A percentile compares a stretch with the other conserved stretches of the same genome.
Evolutionary conservation across 2,113 vertebrate species (phyloP).

Genomic region (Gnathonemus longibarbis): DNA sequence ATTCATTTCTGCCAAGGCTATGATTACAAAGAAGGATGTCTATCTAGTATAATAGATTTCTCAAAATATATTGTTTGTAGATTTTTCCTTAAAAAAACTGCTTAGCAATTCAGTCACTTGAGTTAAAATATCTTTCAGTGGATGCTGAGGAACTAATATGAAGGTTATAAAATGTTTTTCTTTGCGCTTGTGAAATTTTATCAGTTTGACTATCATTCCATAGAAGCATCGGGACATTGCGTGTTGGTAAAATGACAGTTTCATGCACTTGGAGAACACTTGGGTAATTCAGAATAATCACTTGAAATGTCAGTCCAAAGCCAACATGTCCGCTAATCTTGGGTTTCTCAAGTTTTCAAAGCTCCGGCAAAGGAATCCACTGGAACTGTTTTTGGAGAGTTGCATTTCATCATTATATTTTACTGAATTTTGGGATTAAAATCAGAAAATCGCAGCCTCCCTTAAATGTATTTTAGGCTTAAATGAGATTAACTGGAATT

Average conservation of each 20-base stretch:
- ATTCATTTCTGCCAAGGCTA: background rate
- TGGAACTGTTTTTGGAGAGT: background rate
- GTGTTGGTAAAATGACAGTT: slow-evolving; percentile 4
- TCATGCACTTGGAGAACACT: background rate
- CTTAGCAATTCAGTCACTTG: background rate
- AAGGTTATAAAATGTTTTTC: background rate
- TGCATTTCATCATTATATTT: slow-evolving; percentile 4
- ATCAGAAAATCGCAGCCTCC: background rate
- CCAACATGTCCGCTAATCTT: slow-evolving; percentile 31
- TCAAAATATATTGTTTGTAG: background rate
- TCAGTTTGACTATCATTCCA: background rate
- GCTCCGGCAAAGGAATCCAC: slow-evolving; percentile 28
- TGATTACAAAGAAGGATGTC: background rate
- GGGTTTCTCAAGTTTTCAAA: slow-evolving; percentile 34
- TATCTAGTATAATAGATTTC: background rate
- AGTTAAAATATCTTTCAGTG: background rate
- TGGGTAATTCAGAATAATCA: slow-evolving; percentile 15
- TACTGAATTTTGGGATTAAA: background rate
- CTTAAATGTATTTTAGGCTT: background rate
- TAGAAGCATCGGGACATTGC: background rate
- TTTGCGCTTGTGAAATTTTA: background rate
- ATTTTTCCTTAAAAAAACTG: background rate
- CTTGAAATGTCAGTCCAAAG: slow-evolving; percentile 22
- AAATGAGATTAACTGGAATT: background rate
- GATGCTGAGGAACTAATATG: background rate